Conservation (phyloP, 2,888 invertebrate species). For the Drosophila nigricruria region DNA sequence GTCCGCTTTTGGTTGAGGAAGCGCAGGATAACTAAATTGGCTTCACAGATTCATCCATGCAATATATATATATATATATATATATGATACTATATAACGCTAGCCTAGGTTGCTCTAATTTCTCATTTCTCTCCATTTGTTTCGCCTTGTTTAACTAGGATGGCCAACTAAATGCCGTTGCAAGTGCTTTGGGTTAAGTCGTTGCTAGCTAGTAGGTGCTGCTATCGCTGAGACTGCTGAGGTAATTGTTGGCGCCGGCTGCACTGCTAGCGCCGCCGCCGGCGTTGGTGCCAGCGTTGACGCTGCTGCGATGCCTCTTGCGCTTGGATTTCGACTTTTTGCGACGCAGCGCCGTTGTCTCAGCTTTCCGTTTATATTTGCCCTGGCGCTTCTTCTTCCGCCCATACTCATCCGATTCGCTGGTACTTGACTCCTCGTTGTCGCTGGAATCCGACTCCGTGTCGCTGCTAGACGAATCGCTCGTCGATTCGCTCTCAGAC, state of each 20-base stretch:
- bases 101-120: conserved; percentile 43
- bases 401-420: conserved; percentile 81
- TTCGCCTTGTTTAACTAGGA: conserved; percentile 29
- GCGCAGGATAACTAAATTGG: conserved; percentile 39
- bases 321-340: conserved; percentile 83
- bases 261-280: conserved; percentile 50
- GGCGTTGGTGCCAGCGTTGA: conserved; percentile 52
- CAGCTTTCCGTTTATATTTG: conserved; percentile 83
- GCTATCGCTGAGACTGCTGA: conserved; percentile 77
- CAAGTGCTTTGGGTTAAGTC: conserved; percentile 53
- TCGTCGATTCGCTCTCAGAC: conserved; percentile 31
- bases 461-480: conserved; percentile 36
- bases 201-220: conserved; percentile 67
- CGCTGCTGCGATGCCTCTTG: conserved; percentile 72
- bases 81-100: conserved; percentile 30
- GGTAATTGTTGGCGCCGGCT: conserved; percentile 72
- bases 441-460: conserved; percentile 83
- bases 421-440: conserved; percentile 84
- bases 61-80: too few species aligned
- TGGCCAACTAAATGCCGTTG: conserved; percentile 40
- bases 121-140: conserved; percentile 9
- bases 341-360: conserved; percentile 69
- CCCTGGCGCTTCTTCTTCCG: conserved; percentile 81
- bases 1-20: conserved; percentile 44
- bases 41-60: conserved; percentile 14